These are phyloP conservation scores for Apotomis betuletana DNA, from an alignment of 2,888 invertebrate species.

Conservation along the genomic window DNA sequence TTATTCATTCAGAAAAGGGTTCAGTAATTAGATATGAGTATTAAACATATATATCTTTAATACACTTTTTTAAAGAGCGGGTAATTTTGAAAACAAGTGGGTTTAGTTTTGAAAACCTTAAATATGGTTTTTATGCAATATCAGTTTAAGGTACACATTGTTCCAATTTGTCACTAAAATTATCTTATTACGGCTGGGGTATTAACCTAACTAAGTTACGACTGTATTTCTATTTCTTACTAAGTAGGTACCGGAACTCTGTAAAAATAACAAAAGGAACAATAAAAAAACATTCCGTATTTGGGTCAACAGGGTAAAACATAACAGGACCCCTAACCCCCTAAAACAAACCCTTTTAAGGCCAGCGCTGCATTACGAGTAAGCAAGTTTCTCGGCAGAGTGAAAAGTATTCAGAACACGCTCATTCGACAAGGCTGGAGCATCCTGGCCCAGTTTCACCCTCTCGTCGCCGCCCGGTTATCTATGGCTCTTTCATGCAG, in stretches of 20 bases:
- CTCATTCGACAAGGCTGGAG: conserved; percentile 37
- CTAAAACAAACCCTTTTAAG: conserved; percentile 38
- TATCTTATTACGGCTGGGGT: too few relatives aligned
- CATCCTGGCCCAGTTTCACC: conserved; percentile 35
- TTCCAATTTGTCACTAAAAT: too few relatives aligned
- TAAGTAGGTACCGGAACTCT: background rate
- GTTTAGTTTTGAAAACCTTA: too few relatives aligned
- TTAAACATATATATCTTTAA: too few relatives aligned
- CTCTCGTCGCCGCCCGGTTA: conserved; percentile 24
- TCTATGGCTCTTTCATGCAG: conserved; percentile 29
- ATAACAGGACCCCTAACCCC: conserved; percentile 15
- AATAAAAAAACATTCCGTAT: conserved; percentile 4
- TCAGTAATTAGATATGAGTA: too few relatives aligned
- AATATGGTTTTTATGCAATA: too few relatives aligned
- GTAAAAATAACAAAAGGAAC: conserved; percentile 9
- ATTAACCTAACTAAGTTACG: too few relatives aligned
- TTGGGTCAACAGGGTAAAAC: conserved; percentile 30
- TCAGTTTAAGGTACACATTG: too few relatives aligned
- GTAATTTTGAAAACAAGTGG: too few relatives aligned
- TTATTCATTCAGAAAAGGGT: too few relatives aligned
- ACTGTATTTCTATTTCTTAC: too few relatives aligned
- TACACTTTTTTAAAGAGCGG: too few relatives aligned
- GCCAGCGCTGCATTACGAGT: conserved; percentile 26
- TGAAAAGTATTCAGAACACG: conserved; percentile 33
- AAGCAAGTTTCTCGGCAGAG: conserved; percentile 29